These are phyloP conservation scores for Pedetes capensis DNA, from an alignment of 2,113 vertebrate genomes.

Conservation along the genomic window DNA sequence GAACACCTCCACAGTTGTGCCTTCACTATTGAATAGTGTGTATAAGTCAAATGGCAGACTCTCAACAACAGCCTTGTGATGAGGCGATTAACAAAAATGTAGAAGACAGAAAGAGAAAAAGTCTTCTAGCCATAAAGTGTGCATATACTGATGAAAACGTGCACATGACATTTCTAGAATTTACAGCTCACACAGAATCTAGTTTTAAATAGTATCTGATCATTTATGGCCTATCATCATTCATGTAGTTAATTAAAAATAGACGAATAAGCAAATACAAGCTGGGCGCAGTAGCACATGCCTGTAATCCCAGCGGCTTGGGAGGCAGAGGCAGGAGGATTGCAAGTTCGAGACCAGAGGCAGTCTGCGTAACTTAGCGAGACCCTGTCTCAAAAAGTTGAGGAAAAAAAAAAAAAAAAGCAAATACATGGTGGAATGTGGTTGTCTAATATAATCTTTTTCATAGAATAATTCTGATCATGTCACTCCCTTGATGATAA, in stretches of 20 bases:
- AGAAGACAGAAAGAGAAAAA: background rate
- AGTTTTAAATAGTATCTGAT: background rate
- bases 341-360: no score
- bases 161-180: background rate
- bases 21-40: background rate
- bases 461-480: background rate
- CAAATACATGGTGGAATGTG: background rate
- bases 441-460: background rate
- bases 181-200: background rate
- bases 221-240: background rate
- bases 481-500: background rate
- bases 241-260: no score
- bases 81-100: no score
- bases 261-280: no score
- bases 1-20: background rate
- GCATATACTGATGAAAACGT: background rate
- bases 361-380: no score
- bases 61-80: no score
- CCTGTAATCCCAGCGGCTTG: no score
- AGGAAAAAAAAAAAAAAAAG: no score
- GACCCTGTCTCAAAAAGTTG: no score
- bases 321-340: no score
- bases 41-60: background rate
- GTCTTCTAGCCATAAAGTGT: background rate
- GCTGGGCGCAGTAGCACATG: no score